phyloP scores from a whole-genome alignment of 2,113 vertebrate genomes.

The Piprites chloris region DNA sequence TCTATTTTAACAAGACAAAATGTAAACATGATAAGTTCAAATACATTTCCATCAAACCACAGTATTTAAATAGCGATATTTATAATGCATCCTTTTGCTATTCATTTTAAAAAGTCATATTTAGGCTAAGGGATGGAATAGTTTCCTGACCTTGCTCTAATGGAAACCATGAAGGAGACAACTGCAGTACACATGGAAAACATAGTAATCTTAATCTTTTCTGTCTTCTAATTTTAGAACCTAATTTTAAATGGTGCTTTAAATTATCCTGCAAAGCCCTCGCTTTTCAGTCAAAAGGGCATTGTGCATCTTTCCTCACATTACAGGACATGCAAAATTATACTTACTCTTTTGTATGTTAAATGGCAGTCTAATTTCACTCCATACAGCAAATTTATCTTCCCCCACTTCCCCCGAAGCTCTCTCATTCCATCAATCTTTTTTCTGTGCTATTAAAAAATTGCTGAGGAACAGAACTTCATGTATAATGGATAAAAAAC shows the following conservation, averaged over 20 bases:
- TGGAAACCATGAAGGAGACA: background rate
- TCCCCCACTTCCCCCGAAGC: fast-evolving
- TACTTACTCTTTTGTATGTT: background rate
- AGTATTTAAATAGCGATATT: background rate
- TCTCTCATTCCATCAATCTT: background rate
- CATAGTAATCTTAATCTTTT: background rate
- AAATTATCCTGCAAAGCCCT: background rate
- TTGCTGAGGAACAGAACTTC: background rate
- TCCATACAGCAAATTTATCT: background rate
- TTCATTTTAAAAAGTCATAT: background rate
- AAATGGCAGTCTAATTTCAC: background rate
- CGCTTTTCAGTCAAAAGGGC: background rate
- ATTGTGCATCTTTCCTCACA: background rate
- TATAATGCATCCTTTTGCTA: background rate
- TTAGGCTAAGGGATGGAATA: background rate
- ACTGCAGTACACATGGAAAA: background rate
- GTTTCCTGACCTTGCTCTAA: background rate
- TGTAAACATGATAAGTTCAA: background rate
- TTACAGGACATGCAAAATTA: background rate
- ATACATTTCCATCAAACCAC: background rate
- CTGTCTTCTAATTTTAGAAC: background rate
- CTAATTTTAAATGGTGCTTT: background rate
- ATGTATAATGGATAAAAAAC: background rate
- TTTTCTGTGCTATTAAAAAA: background rate
- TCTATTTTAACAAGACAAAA: background rate